These are phyloP conservation scores for Bolinopsis microptera DNA, from an alignment of 37 sponge, comb jelly and placozoan genomes.

Conservation along the genomic window DNA sequence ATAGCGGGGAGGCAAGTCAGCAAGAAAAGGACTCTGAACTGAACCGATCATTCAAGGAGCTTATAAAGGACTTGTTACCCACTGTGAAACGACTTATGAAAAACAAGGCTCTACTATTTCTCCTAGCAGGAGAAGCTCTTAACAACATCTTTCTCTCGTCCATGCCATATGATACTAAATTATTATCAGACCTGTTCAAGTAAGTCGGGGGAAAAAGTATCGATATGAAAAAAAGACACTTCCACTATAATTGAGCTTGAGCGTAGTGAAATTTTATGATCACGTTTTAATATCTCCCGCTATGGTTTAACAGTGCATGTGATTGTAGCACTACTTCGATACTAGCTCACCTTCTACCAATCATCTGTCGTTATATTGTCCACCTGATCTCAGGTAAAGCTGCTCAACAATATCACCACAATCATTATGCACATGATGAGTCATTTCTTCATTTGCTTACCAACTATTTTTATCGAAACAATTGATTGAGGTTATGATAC, in stretches of 20 bases:
- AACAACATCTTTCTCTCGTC: slow-evolving; percentile 43
- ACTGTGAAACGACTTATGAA: background rate
- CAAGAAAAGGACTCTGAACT: slow-evolving; percentile 28
- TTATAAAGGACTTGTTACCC: background rate
- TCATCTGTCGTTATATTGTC: no score
- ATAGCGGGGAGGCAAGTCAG: background rate
- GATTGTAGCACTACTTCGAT: background rate
- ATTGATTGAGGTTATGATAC: no score
- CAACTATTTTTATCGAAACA: background rate
- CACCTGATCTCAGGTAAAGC: background rate
- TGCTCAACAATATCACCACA: background rate
- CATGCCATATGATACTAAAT: slow-evolving; percentile 21
- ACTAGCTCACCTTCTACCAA: background rate
- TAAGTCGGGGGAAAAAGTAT: background rate
- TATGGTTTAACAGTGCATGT: background rate
- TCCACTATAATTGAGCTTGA: background rate
- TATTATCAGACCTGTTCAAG: background rate
- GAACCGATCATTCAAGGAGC: background rate
- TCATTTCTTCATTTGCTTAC: background rate
- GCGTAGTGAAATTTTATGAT: background rate
- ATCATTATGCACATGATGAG: background rate
- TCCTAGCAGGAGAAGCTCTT: background rate
- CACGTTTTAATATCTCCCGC: background rate
- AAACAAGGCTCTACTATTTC: slow-evolving; percentile 1
- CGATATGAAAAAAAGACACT: background rate